Evolutionary conservation across 92 coral and sea anemone genomes (phyloP), one percentile per base, ranked within the genome.

Genomic region (Zoanthus sociatus): DNA sequence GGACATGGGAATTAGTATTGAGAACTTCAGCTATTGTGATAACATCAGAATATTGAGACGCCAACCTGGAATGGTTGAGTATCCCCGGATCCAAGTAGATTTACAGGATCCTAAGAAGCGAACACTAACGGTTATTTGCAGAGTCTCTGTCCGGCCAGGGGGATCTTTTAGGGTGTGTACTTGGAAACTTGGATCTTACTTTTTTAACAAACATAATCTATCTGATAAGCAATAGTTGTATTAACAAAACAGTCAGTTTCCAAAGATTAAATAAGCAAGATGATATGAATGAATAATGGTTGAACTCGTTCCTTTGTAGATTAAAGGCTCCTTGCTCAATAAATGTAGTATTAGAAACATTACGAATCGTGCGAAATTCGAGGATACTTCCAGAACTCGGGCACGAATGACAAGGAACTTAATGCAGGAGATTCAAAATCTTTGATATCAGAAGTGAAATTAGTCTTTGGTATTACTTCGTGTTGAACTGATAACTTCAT

Each of bases 21-120:
- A 97, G 82, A 95, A 97, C 84, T 97, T 97, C 84, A 87, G 92
- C 47, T 84, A 83, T 26, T 93, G 98, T 78, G 99, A 97, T 50
- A 87, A 90, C 71, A 85, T 97, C 58, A 91, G 94, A 17, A 92
- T 97, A 48, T 84, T 89, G 47, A 96, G 94, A 72, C 89, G 96
- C 14, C 83, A 79, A 44, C 61, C 83, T 64, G 91, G 94, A n/a
- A 53, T 94, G 18, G 50, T 74, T n/a, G 95, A 95, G 64, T 95
- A 93, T 64, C 92, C 94, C 78, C 90, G 95, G 67, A 82, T 88
- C 31, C 94, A 93, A 54, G 95, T 97, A 47, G 98, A 93, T 47
- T 73, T 97, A 46, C 95, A 89, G 78, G 99, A 97, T 83, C 88
- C 92, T 12, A 89, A 89, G 83, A 90, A 91, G 37, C 77, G 98